A percentile compares a stretch with the other conserved stretches of the same genome.
Evolutionary conservation across 92 coral and sea anemone genomes (phyloP).

Genomic region (Epizoanthus stellaris): DNA sequence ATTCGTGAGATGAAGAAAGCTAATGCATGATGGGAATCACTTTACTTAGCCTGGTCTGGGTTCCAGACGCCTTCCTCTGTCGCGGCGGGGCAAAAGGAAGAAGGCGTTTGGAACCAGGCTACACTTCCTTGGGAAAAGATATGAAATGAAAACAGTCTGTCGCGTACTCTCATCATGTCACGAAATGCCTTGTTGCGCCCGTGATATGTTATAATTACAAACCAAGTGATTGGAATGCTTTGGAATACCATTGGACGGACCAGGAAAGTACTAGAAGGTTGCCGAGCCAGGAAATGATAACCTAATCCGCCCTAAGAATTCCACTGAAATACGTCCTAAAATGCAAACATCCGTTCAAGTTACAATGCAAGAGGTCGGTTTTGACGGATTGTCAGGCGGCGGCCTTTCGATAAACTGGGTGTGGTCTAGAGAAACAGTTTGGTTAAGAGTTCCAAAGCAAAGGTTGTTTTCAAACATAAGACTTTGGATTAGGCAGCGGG

Average conservation of each 20-base stretch:
- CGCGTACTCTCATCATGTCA: neutral
- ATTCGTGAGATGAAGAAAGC: no score
- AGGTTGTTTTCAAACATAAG: no score
- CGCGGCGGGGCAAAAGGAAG: no score
- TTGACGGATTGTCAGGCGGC: neutral
- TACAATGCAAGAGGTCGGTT: neutral
- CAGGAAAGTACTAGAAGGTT: neutral
- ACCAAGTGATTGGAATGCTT: neutral
- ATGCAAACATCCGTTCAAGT: constrained; percentile 14
- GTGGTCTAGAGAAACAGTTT: neutral
- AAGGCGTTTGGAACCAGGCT: no score
- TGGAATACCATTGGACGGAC: neutral
- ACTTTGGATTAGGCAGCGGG: no score
- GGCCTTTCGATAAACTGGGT: neutral
- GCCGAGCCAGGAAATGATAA: neutral
- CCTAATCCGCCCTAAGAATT: neutral
- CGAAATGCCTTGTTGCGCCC: neutral
- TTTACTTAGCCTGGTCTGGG: no score
- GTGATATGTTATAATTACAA: neutral
- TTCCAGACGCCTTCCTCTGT: no score
- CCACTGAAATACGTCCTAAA: neutral
- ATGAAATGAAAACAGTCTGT: neutral
- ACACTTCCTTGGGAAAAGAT: no score
- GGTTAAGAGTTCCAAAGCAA: no score
- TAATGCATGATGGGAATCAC: no score